Conservation (phyloP, 1,140 invertebrate genomes). For the Macrocentrus cingulum region DNA sequence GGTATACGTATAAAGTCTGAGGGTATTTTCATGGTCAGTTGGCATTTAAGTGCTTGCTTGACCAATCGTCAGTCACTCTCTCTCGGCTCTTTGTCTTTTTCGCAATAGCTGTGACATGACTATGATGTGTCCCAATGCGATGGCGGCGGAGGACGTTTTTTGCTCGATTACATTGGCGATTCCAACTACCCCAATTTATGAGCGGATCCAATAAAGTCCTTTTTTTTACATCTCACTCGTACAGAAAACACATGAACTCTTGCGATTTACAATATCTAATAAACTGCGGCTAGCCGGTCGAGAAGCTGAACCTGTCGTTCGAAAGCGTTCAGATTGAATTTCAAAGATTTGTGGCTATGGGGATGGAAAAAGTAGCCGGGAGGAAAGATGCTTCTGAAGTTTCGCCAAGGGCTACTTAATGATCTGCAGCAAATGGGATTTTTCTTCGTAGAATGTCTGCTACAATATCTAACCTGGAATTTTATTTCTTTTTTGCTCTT, state of each 20-base stretch:
- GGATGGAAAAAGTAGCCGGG: background rate
- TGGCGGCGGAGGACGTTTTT: too few species aligned
- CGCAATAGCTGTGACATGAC: background rate
- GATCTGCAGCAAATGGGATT: background rate
- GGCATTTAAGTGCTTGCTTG: constrained; percentile 3
- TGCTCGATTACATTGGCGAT: too few species aligned
- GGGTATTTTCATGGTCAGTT: background rate
- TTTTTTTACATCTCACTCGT: too few species aligned
- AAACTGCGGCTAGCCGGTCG: background rate
- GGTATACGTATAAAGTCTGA: background rate
- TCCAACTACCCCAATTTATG: too few species aligned
- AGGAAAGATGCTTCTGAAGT: background rate
- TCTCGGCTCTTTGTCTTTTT: background rate
- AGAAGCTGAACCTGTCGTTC: background rate
- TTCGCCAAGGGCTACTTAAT: background rate
- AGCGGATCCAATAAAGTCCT: too few species aligned
- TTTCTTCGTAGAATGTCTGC: too few species aligned
- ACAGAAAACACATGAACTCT: background rate
- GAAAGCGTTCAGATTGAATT: background rate
- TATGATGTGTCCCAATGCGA: too few species aligned
- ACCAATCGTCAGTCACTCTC: constrained; percentile 8
- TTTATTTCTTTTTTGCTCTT: too few species aligned
- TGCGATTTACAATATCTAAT: background rate
- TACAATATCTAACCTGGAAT: too few species aligned
- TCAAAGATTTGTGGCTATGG: background rate